Conservation (phyloP, 2,113 vertebrate genomes). For the Fregetta grallaria region DNA sequence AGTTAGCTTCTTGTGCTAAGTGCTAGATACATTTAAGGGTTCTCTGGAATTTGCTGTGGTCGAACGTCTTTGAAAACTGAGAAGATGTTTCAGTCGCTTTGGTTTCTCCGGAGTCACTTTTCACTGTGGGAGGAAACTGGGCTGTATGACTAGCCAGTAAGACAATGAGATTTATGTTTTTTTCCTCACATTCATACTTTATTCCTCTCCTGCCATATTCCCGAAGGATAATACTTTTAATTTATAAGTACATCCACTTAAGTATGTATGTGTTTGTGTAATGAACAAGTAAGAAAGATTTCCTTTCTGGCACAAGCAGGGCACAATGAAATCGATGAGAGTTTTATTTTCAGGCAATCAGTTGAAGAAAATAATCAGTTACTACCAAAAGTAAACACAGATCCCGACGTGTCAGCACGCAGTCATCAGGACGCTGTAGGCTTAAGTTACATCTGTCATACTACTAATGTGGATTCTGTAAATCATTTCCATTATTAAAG, state of each 20-base stretch:
- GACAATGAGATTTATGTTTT: background rate
- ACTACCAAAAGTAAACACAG: background rate
- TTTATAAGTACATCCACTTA: background rate
- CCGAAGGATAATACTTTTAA: background rate
- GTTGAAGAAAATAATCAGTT: background rate
- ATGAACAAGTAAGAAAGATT: background rate
- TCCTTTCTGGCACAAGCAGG: background rate
- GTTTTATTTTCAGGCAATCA: background rate
- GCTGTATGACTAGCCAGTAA: background rate
- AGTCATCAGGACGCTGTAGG: background rate
- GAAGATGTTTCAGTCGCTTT: background rate
- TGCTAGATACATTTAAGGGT: background rate
- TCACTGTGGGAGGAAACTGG: constrained; percentile 2
- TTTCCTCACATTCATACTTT: background rate
- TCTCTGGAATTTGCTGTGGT: constrained; percentile 40
- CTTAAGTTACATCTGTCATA: background rate
- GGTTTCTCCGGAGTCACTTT: constrained; percentile 30
- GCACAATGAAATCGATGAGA: background rate
- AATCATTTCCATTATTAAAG: background rate
- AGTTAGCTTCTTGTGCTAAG: background rate
- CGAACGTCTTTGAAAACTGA: constrained; percentile 47
- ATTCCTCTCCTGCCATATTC: background rate
- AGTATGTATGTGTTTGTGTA: background rate
- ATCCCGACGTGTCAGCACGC: background rate
- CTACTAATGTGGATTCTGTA: background rate